These are phyloP conservation scores for Ophion ventricosus DNA, from an alignment of 2,888 invertebrate species.

Conservation along the genomic window DNA sequence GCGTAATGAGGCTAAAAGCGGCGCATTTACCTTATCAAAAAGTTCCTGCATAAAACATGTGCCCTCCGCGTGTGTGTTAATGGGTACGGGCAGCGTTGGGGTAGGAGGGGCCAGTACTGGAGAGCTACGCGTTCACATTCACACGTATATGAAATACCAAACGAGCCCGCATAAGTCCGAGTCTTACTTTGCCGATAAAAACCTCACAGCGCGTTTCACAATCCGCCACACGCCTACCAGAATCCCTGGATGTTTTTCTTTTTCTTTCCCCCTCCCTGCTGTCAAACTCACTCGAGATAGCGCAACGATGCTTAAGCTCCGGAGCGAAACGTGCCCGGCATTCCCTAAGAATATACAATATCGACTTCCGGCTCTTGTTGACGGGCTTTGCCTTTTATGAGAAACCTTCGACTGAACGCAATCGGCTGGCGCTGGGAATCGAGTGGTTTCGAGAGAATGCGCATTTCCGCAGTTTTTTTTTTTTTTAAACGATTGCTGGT, in stretches of 20 bases:
- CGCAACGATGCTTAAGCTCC: background rate
- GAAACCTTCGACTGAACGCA: background rate
- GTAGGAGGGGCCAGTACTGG: background rate
- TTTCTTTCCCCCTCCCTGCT: background rate
- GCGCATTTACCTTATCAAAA: constrained; percentile 57
- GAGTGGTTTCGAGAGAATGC: background rate
- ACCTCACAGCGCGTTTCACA: constrained; percentile 37
- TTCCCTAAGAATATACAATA: constrained; percentile 42
- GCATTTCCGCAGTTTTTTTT: background rate
- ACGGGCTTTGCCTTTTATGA: background rate
- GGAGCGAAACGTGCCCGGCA: constrained; percentile 10
- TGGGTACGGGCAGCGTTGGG: constrained; percentile 15
- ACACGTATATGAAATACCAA: constrained; percentile 11
- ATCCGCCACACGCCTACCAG: background rate
- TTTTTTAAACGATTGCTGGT: background rate
- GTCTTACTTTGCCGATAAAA: constrained; percentile 39
- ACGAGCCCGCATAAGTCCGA: constrained; percentile 41
- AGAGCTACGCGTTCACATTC: constrained; percentile 49
- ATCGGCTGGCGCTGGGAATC: background rate
- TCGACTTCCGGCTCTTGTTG: constrained; percentile 29
- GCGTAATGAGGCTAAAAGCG: constrained; percentile 37
- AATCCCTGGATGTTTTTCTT: background rate
- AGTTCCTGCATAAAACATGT: constrained; percentile 65
- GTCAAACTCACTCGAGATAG: constrained; percentile 32
- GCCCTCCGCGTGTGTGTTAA: constrained; percentile 57